Base-by-base conservation (phyloP, 2,113 vertebrate species). In the Rutilus rutilus region DNA sequence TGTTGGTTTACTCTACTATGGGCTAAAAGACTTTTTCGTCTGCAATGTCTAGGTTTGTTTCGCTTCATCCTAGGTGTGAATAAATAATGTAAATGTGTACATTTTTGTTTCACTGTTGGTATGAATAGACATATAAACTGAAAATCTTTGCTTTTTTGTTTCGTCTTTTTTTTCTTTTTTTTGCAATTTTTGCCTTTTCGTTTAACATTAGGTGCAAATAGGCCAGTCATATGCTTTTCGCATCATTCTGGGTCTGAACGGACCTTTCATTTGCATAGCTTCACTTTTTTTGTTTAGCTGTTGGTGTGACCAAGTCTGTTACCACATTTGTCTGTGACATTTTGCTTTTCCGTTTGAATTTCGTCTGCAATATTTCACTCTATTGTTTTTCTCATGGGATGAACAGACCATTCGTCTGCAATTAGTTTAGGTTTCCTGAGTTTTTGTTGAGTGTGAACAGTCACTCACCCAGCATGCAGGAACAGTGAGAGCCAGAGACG, bases 401-500 rank as follows among this genome's bases (percentile, higher is more conserved):
- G 67, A 39, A 39, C 9, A 6, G 19, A 23, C 8, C 67, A 71
- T 23, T 39, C 9, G 0, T 36, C 65, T 69, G 17, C 17, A 69
- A 1, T 10, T 1, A 36, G 21, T 71, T 71, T 69, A 19, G 17
- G 30, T 30, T 71, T 71, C 19, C 17, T 0, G 36, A 42, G 39
- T 42, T n/a, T 42, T 3, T 73, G 23, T 23, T 42, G 23, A 10
- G 11, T 42, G 36, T 42, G 21, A 39, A 73, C 36, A 73, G 57
- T 21, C 52, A 93, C 94, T 95, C 88, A 98, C 98, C 98, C 98
- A 78, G 98, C 98, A 7, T 99, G 98, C 36, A 99, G 94, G 94
- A 99, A 99, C 82, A 99, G 97, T 0, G 98, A 99, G 81, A 99
- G 96, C 98, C 98, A 99, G 80, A 99, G 96, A 87, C 98, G 96